phyloP scores from a whole-genome alignment of 2,888 invertebrate species.

The Lapara coniferarum region DNA sequence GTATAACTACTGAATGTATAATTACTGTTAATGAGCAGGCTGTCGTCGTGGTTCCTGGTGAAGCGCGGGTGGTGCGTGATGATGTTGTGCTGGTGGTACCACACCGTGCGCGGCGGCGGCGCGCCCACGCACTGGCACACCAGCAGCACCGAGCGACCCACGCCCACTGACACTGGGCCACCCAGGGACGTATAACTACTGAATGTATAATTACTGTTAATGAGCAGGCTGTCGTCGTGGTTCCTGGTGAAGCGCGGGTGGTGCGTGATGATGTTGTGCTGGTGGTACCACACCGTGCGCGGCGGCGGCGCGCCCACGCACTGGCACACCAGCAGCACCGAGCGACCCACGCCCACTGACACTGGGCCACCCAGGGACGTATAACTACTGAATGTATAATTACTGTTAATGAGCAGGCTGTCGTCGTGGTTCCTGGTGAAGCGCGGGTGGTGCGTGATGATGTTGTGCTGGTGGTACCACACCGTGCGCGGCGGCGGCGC shows the following conservation, averaged over 20 bases:
- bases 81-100: conserved; percentile 76
- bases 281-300: conserved; percentile 75
- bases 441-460: conserved; percentile 74
- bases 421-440: conserved; percentile 74
- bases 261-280: conserved; percentile 74
- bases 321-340: conserved; percentile 63
- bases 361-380: too few relatives aligned
- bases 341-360: conserved; percentile 65
- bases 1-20: too few relatives aligned
- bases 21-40: conserved; percentile 72
- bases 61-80: conserved; percentile 75
- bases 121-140: conserved; percentile 67
- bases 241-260: conserved; percentile 74
- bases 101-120: conserved; percentile 71
- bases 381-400: conserved; percentile 47
- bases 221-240: conserved; percentile 70
- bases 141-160: conserved; percentile 63
- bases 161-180: conserved; percentile 62
- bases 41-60: conserved; percentile 73
- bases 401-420: conserved; percentile 71
- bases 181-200: too few relatives aligned
- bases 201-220: conserved; percentile 62
- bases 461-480: conserved; percentile 76
- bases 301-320: conserved; percentile 70
- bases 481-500: conserved; percentile 69